Percentiles rank a stretch among this genome's conserved stretches.
These are phyloP conservation scores for Madoqua kirkii DNA, from an alignment of 2,113 vertebrate genomes.

Conservation along the genomic window DNA sequence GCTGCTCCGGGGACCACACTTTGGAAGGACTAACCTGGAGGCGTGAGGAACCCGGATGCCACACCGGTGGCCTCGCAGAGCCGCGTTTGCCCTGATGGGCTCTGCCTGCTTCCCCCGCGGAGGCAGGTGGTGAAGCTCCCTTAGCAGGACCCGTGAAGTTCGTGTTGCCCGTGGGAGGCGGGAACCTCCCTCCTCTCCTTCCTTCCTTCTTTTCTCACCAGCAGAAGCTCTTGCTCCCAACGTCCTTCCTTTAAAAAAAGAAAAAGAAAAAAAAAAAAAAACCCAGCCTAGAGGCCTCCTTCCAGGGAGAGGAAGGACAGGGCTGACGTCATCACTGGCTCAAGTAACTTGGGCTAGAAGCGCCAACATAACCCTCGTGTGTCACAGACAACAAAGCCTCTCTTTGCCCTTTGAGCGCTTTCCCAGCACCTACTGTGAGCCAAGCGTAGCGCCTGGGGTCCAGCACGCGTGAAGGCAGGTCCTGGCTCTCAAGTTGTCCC, in stretches of 20 bases:
- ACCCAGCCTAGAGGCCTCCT: neutral
- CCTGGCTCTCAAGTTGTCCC: neutral
- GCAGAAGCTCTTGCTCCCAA: neutral
- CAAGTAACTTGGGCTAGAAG: neutral
- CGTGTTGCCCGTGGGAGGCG: fast-evolving
- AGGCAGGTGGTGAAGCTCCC: neutral
- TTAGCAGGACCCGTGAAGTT: neutral
- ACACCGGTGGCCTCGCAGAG: fast-evolving
- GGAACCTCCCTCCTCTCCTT: neutral
- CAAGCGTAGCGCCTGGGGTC: neutral
- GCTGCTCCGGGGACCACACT: neutral
- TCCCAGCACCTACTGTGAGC: neutral
- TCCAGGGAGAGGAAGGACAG: neutral
- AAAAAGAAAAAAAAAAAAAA: neutral
- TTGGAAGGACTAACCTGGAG: neutral
- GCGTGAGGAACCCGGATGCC: neutral
- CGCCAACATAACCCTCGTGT: neutral
- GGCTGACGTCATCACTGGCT: neutral
- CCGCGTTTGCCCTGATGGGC: fast-evolving
- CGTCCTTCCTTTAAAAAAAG: neutral
- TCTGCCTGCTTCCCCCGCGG: fast-evolving
- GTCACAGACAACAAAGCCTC: neutral
- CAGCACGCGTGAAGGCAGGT: neutral
- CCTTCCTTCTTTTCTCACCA: neutral
- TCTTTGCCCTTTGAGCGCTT: neutral